Base-by-base conservation (phyloP, 2,888 invertebrate genomes). In the Crepidodera aurea region DNA sequence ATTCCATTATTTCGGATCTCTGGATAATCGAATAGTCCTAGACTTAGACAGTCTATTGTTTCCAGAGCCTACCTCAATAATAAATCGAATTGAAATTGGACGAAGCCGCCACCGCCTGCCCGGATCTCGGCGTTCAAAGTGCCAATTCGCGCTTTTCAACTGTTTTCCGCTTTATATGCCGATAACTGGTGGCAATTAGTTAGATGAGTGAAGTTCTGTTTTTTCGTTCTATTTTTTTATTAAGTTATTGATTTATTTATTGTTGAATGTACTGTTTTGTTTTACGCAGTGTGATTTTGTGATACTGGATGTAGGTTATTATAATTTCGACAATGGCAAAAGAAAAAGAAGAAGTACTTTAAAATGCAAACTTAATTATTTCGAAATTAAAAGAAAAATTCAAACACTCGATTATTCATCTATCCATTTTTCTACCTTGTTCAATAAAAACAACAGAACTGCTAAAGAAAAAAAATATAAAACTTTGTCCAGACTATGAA, bases 21-120 rank as follows among this genome's bases (percentile, higher is more conserved):
- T 15, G 6, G 15, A 54, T 54, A 54, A 54, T 54, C 40, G 42
- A 54, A 54, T 54, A 42, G 42, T 42, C 29, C 12, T 27, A 40
- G 40, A 42, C 42, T 29, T 40, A 54, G 29, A 42, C 29, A 54
- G 15, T 54, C 54, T 22, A 54, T 54, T 54, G 54, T 54, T 42
- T 54, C 54, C 53, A 25, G n/a, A 40, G 39, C 40, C 40, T 42
- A 40, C 54, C 25, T 54, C 16, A 40, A 16, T 34, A 16, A 29
- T 39, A 39, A 54, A 40, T 54, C 10, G 18, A 54, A 18, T 54
- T 54, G 42, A 27, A 25, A 29, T 42, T 54, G 29, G 18, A 1
- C 12, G 34, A 19, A 18, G 12, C 32, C 34, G 18, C 18, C 19
- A n/a, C n/a, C n/a, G n/a, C n/a, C n/a, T n/a, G 18, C 5, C 40